Percentiles rank a stretch among this genome's conserved stretches.
Conservation (phyloP, 2,113 vertebrate genomes). For the Gila orcuttii region DNA sequence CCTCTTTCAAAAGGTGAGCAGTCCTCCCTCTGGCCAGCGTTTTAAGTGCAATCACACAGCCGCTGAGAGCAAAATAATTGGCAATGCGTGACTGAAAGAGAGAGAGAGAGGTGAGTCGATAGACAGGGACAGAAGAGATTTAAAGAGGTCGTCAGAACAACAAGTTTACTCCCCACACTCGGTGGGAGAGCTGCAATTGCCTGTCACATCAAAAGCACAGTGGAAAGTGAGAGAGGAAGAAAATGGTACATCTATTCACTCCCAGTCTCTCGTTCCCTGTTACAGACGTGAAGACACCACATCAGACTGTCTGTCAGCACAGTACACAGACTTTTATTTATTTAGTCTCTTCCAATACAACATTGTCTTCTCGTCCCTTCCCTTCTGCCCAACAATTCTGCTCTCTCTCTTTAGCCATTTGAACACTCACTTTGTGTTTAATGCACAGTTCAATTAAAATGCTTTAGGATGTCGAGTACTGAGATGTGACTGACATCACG, state of each 20-base stretch:
- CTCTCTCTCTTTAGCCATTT: background rate
- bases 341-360: conserved; percentile 17
- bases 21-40: background rate
- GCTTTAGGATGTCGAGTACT: background rate
- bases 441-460: conserved; percentile 24
- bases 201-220: conserved; percentile 44
- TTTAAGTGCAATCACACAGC: conserved; percentile 40
- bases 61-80: conserved; percentile 33
- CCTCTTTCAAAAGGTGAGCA: conserved; percentile 32
- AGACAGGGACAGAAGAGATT: conserved; percentile 16
- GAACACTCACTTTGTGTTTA: background rate
- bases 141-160: conserved; percentile 26
- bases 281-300: conserved; percentile 11
- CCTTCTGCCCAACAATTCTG: background rate
- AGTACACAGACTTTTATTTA: conserved; percentile 7
- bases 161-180: conserved; percentile 19
- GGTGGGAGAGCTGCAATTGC: conserved; percentile 25
- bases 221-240: conserved; percentile 2
- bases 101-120: conserved; percentile 18
- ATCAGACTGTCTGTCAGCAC: conserved; percentile 7
- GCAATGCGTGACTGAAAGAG: background rate
- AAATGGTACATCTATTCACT: conserved; percentile 9
- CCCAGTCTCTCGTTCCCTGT: background rate
- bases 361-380: conserved; percentile 13
- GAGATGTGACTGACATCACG: background rate